phyloP scores from a whole-genome alignment of 2,113 vertebrate genomes.

The Aspiorhynchus laticeps region DNA sequence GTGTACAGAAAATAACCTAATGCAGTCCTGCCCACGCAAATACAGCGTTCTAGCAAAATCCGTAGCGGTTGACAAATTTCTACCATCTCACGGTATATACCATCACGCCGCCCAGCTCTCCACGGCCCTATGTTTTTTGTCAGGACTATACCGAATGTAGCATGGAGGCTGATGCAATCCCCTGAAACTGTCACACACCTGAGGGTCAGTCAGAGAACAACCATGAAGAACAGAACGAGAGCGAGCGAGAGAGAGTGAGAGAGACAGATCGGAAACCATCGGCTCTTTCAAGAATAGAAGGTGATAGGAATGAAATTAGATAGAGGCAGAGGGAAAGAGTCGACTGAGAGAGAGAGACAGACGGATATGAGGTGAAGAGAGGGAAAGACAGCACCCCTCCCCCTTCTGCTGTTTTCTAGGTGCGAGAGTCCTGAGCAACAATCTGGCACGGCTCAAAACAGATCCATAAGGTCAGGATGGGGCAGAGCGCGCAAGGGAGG shows the following conservation, averaged over 20 bases:
- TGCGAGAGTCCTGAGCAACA: constrained; percentile 38
- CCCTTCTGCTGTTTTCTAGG: constrained; percentile 47
- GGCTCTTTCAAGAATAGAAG: constrained; percentile 45
- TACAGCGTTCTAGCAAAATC: neutral
- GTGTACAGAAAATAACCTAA: neutral
- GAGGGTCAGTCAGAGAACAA: constrained; percentile 51
- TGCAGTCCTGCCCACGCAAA: neutral
- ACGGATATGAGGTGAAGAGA: constrained; percentile 63
- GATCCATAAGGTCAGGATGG: constrained; percentile 58
- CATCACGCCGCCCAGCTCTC: neutral
- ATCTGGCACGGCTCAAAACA: constrained; percentile 46
- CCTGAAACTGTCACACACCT: constrained; percentile 58
- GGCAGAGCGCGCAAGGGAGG: constrained; percentile 36
- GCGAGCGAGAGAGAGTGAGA: constrained; percentile 28
- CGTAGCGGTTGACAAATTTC: neutral
- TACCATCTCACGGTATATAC: neutral
- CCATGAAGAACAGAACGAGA: constrained; percentile 2
- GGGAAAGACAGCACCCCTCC: constrained; percentile 58
- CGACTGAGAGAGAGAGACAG: constrained; percentile 54
- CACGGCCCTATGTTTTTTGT: constrained; percentile 13
- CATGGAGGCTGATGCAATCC: constrained; percentile 54
- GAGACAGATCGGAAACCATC: neutral
- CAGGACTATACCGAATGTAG: constrained; percentile 32
- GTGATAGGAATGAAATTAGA: constrained; percentile 42
- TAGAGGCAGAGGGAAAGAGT: constrained; percentile 32